These are phyloP conservation scores for Marcusenius ussheri DNA, from an alignment of 2,113 vertebrate species.

Conservation along the genomic window DNA sequence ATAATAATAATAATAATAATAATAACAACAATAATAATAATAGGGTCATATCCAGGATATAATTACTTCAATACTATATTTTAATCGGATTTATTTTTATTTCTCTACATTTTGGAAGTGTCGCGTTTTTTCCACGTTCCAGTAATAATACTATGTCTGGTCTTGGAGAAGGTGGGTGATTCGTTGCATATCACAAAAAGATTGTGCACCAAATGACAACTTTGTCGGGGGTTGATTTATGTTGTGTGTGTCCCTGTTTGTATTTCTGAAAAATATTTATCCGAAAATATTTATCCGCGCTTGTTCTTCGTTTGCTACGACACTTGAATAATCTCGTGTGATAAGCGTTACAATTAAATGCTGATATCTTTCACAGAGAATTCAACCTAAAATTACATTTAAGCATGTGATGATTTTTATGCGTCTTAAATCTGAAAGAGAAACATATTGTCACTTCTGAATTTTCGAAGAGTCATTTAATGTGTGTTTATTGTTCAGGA, in stretches of 20 bases:
- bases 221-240: neutral
- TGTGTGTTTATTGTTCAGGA: neutral
- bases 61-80: neutral
- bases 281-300: neutral
- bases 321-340: neutral
- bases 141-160: conserved; percentile 1
- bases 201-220: neutral
- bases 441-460: neutral
- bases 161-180: neutral
- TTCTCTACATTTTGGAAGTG: neutral
- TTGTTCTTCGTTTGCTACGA: neutral
- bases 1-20: neutral
- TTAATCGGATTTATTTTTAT: neutral
- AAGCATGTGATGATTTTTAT: neutral
- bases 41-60: neutral
- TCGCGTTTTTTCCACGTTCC: neutral
- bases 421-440: neutral
- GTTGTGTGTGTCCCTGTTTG: neutral
- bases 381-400: neutral
- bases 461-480: neutral
- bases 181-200: neutral
- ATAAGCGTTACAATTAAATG: neutral
- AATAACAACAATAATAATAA: neutral
- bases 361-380: neutral
- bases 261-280: neutral